These are phyloP conservation scores for Buphagus erythrorhynchus DNA, from an alignment of 2,797 vertebrate genomes.

Conservation along the genomic window DNA sequence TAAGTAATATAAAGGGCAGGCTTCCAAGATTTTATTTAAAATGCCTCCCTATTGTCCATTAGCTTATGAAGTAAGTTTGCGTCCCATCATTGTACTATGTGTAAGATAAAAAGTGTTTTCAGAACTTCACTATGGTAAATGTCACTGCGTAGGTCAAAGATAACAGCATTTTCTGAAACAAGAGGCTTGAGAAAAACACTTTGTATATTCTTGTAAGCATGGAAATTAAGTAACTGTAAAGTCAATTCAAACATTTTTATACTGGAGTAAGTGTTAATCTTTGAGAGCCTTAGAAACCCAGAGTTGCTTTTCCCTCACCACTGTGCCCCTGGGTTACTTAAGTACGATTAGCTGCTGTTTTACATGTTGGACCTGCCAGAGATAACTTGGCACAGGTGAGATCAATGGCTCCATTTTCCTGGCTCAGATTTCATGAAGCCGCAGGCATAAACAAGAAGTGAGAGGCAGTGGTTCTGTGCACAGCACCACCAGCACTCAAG, in stretches of 20 bases:
- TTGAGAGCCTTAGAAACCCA: background rate
- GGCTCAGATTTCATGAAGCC: background rate
- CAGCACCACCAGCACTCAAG: background rate
- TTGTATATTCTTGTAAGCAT: background rate
- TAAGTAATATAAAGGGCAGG: background rate
- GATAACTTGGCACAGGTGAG: background rate
- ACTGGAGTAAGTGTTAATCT: background rate
- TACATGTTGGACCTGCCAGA: background rate
- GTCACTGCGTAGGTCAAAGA: background rate
- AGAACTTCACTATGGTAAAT: background rate
- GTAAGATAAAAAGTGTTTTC: background rate
- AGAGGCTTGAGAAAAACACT: background rate
- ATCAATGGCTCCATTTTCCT: background rate
- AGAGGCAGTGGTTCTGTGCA: background rate
- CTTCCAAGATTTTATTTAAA: background rate
- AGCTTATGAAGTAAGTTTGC: background rate
- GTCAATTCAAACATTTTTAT: background rate
- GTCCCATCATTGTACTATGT: fast-evolving
- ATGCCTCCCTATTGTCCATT: background rate
- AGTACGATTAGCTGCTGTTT: background rate
- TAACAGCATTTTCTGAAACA: background rate
- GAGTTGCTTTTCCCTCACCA: background rate
- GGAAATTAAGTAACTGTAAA: background rate
- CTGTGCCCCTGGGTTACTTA: background rate
- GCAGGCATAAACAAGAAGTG: background rate